Evolutionary conservation across 2,797 vertebrate genomes (phyloP).

Genomic region (Balearica regulorum): DNA sequence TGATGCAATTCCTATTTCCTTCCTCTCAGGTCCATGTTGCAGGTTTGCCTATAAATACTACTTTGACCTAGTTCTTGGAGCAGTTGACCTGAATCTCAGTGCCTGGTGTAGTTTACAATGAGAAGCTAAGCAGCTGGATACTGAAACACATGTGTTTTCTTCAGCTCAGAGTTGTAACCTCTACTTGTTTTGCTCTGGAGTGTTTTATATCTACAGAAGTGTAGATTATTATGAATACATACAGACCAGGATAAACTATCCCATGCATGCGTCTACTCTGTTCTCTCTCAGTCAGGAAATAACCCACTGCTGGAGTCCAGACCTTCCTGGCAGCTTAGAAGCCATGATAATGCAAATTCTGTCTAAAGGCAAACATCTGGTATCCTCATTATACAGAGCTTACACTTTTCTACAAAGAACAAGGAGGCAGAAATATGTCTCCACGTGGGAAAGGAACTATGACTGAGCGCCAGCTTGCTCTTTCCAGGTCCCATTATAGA

Average conservation of each 20-base stretch:
- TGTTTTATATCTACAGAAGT: constrained; percentile 6
- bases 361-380: constrained; percentile 63
- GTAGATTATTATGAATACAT: background rate
- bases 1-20: background rate
- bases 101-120: background rate
- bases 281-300: constrained; percentile 33
- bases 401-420: background rate
- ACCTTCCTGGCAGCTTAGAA: constrained; percentile 41
- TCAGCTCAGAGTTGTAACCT: background rate
- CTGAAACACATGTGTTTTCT: background rate
- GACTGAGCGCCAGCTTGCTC: background rate
- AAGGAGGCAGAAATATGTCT: constrained; percentile 5
- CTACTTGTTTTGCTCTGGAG: constrained; percentile 7
- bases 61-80: background rate
- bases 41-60: background rate
- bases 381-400: constrained; percentile 30
- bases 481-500: background rate
- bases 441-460: background rate
- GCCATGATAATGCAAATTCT: constrained; percentile 29
- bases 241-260: background rate
- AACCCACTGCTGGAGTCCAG: constrained; percentile 57
- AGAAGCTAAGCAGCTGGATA: background rate
- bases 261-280: background rate
- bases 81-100: background rate
- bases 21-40: background rate